phyloP scores from a whole-genome alignment of 2,113 vertebrate genomes.

The Oenanthe oenanthe region DNA sequence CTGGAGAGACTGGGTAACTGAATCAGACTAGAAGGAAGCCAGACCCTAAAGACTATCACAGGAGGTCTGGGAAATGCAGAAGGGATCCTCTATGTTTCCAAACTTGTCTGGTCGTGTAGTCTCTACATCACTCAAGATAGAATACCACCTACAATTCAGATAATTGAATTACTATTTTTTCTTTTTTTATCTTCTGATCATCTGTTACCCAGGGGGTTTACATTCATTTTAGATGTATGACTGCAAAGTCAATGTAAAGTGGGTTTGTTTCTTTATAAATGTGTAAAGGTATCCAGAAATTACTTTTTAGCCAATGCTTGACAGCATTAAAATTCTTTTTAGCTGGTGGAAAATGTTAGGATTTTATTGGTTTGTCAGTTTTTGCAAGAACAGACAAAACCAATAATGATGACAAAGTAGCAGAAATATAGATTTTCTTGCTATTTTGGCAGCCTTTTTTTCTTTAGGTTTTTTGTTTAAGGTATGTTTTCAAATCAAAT shows the following conservation, averaged over 20 bases:
- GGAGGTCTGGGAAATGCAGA: neutral
- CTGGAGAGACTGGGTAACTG: neutral
- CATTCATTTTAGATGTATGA: neutral
- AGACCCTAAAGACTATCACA: rapidly evolving
- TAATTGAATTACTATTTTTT: neutral
- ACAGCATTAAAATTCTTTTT: neutral
- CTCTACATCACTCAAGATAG: neutral
- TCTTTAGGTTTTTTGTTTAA: neutral
- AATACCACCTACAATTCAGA: neutral
- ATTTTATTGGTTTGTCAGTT: neutral
- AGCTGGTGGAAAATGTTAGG: neutral
- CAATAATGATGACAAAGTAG: neutral
- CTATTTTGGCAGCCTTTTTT: neutral
- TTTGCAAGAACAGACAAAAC: neutral
- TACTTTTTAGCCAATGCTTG: neutral
- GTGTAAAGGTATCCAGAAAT: neutral
- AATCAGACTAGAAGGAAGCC: neutral
- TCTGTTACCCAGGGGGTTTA: neutral
- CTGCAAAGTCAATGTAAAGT: neutral
- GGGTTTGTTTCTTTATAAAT: neutral
- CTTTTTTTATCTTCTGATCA: neutral
- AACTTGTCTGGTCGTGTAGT: neutral
- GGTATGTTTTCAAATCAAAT: neutral
- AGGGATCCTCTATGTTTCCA: neutral
- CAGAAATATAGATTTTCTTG: neutral